phyloP scores from a whole-genome alignment of 2,888 invertebrate species.

The Platypus cylindrus region DNA sequence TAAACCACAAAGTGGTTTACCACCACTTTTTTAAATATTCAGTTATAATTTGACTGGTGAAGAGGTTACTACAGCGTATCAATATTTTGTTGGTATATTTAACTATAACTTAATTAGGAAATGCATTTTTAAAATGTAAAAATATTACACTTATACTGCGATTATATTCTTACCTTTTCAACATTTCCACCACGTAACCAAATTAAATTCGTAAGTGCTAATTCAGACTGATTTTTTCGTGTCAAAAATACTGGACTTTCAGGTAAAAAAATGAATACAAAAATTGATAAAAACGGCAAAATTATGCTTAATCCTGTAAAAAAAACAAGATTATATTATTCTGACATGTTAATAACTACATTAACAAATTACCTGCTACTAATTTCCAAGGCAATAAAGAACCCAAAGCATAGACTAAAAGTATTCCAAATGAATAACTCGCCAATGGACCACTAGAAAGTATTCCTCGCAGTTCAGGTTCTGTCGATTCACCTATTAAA shows the following conservation, averaged over 20 bases:
- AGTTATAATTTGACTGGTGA: neutral
- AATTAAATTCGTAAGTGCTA: slow-evolving; percentile 33
- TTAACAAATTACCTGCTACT: slow-evolving; percentile 43
- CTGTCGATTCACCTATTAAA: slow-evolving; percentile 62
- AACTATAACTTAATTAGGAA: no score
- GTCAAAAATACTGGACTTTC: slow-evolving; percentile 68
- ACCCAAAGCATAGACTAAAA: slow-evolving; percentile 59
- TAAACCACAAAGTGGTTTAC: no score
- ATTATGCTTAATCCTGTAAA: slow-evolving; percentile 46
- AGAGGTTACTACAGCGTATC: no score
- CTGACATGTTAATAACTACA: no score
- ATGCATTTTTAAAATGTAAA: no score
- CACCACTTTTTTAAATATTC: no score
- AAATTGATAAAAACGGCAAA: slow-evolving; percentile 46
- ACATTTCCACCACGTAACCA: slow-evolving; percentile 31
- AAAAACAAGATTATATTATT: slow-evolving; percentile 17
- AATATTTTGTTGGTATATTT: no score
- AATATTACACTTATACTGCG: neutral
- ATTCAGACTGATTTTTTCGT: slow-evolving; percentile 42
- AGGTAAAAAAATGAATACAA: slow-evolving; percentile 52
- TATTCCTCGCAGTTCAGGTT: slow-evolving; percentile 55
- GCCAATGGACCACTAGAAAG: slow-evolving; percentile 61
- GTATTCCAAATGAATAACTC: slow-evolving; percentile 61
- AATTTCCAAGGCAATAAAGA: slow-evolving; percentile 54
- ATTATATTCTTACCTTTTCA: slow-evolving; percentile 27